Conservation (phyloP, 2,797 vertebrate genomes). For the Rhinogobio ventralis region DNA sequence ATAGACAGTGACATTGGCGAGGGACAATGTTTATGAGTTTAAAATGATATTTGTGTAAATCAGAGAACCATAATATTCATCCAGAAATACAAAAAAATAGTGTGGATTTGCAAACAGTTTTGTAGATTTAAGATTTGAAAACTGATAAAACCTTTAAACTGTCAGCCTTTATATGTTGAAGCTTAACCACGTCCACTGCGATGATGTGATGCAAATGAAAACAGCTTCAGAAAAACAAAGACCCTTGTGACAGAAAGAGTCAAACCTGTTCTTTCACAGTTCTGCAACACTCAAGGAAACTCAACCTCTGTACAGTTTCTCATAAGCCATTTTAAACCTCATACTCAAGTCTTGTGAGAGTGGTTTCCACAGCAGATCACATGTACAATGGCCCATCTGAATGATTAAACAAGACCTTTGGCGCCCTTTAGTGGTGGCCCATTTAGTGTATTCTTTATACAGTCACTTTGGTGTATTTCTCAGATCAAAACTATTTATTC, state of each 20-base stretch:
- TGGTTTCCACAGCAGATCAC: neutral
- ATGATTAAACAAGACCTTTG: neutral
- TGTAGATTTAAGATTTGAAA: neutral
- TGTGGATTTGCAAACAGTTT: neutral
- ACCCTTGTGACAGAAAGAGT: neutral
- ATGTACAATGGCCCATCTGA: neutral
- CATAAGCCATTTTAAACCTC: neutral
- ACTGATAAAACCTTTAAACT: neutral
- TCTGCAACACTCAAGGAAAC: neutral
- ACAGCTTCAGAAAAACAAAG: neutral
- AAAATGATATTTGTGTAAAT: neutral
- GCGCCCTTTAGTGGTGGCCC: neutral
- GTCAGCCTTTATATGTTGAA: neutral
- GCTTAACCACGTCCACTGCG: neutral
- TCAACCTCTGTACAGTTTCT: neutral
- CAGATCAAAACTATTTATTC: neutral
- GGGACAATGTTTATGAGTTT: neutral
- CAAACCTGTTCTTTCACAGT: neutral
- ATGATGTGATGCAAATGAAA: neutral
- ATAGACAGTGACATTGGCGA: neutral
- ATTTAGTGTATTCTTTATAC: neutral
- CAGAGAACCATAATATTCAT: neutral
- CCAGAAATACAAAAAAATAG: neutral
- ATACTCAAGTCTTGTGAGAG: neutral
- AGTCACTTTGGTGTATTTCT: neutral